phyloP scores from a whole-genome alignment of 2,797 vertebrate genomes.

The Galaxias olidus region DNA sequence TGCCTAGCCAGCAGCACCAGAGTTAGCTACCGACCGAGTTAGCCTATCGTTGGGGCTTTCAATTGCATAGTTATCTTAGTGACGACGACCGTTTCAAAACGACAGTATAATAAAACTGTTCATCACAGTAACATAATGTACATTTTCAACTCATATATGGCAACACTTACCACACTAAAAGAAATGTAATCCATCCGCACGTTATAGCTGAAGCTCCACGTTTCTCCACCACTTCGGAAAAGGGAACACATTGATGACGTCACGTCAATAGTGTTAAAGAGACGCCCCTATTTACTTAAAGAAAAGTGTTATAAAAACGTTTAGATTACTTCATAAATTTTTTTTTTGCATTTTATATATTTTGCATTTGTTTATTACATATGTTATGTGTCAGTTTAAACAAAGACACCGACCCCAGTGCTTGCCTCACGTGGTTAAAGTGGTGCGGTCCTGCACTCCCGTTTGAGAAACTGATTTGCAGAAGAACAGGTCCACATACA shows the following conservation, averaged over 20 bases:
- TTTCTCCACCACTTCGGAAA: conserved; percentile 48
- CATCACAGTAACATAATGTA: background rate
- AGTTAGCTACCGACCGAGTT: background rate
- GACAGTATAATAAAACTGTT: too few relatives aligned
- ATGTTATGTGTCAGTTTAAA: background rate
- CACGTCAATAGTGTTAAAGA: conserved; percentile 12
- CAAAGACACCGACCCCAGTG: background rate
- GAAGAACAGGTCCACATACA: background rate
- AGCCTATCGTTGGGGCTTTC: background rate
- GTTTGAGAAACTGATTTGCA: conserved; percentile 9
- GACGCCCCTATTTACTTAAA: conserved; percentile 39
- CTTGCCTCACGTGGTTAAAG: conserved; percentile 15
- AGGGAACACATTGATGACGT: conserved; percentile 41
- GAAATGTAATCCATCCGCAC: background rate
- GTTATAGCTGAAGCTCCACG: conserved; percentile 47
- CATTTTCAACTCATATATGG: background rate
- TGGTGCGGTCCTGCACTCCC: conserved; percentile 23
- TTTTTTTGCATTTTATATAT: too few relatives aligned
- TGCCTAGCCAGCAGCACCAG: background rate
- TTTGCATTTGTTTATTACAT: background rate
- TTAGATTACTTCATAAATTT: too few relatives aligned
- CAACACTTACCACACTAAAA: conserved; percentile 2
- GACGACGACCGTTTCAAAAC: background rate
- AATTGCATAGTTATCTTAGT: background rate
- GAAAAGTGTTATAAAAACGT: too few relatives aligned